A percentile compares a stretch with the other conserved stretches of the same genome.
phyloP scores from a whole-genome alignment of 2,888 invertebrate species.

The Tryphoninae sp. region DNA sequence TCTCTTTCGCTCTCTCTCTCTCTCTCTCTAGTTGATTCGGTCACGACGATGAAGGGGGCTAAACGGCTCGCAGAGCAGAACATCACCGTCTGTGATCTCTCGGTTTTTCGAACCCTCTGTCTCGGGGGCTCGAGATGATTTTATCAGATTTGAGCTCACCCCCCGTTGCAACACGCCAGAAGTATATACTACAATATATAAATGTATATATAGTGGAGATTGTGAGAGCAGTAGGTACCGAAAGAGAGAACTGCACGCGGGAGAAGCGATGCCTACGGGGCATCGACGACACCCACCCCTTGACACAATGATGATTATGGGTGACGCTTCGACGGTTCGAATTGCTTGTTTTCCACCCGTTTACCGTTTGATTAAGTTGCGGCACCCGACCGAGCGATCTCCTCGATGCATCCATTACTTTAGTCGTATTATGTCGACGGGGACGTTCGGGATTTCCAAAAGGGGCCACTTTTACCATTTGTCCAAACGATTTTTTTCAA shows the following conservation, averaged over 20 bases:
- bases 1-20: too few species aligned
- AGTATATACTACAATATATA: constrained; percentile 3
- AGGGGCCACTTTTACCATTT: constrained; percentile 9
- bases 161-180: constrained; percentile 65
- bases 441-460: constrained; percentile 23
- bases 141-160: constrained; percentile 79
- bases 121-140: constrained; percentile 78
- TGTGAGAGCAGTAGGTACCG: constrained; percentile 5
- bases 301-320: constrained; percentile 62
- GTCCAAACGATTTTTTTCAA: not conserved
- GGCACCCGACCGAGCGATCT: constrained; percentile 59
- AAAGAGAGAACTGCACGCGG: constrained; percentile 27
- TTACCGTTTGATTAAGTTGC: constrained; percentile 80
- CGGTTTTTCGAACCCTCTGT: constrained; percentile 18
- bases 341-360: constrained; percentile 81
- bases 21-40: constrained; percentile 32
- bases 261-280: constrained; percentile 50
- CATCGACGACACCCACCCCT: constrained; percentile 46
- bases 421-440: constrained; percentile 33
- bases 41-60: constrained; percentile 49
- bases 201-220: not conserved
- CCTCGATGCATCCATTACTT: constrained; percentile 39
- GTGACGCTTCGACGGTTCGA: constrained; percentile 70
- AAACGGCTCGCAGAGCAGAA: constrained; percentile 39
- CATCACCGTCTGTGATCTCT: constrained; percentile 45